Conservation (phyloP, 1,140 invertebrate genomes). For the Drosophila willistoni region DNA sequence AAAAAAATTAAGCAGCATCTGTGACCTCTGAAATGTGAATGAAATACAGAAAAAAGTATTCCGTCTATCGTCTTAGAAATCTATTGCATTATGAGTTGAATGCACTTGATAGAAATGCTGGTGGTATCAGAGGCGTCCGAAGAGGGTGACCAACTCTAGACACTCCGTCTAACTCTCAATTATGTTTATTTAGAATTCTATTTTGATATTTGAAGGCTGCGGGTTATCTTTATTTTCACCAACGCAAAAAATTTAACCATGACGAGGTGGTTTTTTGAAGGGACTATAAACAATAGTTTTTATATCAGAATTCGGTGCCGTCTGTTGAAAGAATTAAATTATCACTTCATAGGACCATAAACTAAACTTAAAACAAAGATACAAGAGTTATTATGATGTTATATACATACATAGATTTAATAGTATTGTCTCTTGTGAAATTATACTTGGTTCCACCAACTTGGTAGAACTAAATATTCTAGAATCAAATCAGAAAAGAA, state of each 20-base stretch:
- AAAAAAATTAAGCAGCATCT: conserved; percentile 7
- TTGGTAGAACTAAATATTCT: too few relatives aligned
- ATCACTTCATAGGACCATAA: not conserved
- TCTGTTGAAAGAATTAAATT: not conserved
- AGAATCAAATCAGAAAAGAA: too few relatives aligned
- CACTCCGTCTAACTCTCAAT: not conserved
- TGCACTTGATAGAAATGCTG: conserved; percentile 22
- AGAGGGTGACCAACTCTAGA: not conserved
- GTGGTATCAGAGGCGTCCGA: not conserved
- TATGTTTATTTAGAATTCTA: not conserved
- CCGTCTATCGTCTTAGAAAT: not conserved
- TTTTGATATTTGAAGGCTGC: too few relatives aligned
- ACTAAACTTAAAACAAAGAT: too few relatives aligned
- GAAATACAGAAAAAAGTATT: conserved; percentile 10
- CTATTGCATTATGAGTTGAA: conserved; percentile 26
- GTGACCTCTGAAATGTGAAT: conserved; percentile 47
- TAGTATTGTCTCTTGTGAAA: too few relatives aligned
- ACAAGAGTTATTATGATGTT: too few relatives aligned
- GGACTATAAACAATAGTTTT: not conserved
- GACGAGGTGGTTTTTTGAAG: not conserved
- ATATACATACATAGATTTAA: too few relatives aligned
- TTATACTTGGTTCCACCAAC: too few relatives aligned
- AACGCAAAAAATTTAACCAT: not conserved
- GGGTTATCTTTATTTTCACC: not conserved
- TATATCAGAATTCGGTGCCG: not conserved